phyloP scores from a whole-genome alignment of 1,140 invertebrate genomes.

The Micrasema longulum region DNA sequence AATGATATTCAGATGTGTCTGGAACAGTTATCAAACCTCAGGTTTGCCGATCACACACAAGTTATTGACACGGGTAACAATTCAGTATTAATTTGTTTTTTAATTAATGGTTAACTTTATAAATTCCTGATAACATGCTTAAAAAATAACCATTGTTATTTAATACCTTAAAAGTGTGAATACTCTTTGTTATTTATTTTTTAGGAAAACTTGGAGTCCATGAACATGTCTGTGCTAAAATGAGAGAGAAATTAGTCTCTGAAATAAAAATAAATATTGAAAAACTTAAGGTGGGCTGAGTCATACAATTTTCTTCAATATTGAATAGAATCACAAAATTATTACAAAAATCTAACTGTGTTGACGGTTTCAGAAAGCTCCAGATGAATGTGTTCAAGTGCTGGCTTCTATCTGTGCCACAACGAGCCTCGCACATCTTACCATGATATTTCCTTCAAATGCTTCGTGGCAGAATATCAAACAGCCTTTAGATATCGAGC shows the following conservation, averaged over 20 bases:
- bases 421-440: conserved; percentile 79
- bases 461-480: conserved; percentile 72
- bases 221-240: conserved; percentile 74
- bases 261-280: conserved; percentile 79
- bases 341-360: background rate
- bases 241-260: conserved; percentile 81
- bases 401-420: conserved; percentile 78
- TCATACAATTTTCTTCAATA: too few species aligned
- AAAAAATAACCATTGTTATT: too few species aligned
- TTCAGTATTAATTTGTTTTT: conserved; percentile 39
- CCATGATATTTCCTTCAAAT: conserved; percentile 79
- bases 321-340: background rate
- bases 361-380: conserved; percentile 68
- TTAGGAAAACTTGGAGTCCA: conserved; percentile 65
- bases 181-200: too few species aligned
- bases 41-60: conserved; percentile 72
- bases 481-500: conserved; percentile 59
- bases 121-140: too few species aligned
- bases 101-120: too few species aligned
- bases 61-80: conserved; percentile 66
- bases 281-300: conserved; percentile 78
- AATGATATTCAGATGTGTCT: conserved; percentile 77
- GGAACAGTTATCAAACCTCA: conserved; percentile 71
- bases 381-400: conserved; percentile 75
- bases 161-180: too few species aligned